phyloP scores from a whole-genome alignment of 2,888 invertebrate genomes.

The Ferdinandea cuprea region DNA sequence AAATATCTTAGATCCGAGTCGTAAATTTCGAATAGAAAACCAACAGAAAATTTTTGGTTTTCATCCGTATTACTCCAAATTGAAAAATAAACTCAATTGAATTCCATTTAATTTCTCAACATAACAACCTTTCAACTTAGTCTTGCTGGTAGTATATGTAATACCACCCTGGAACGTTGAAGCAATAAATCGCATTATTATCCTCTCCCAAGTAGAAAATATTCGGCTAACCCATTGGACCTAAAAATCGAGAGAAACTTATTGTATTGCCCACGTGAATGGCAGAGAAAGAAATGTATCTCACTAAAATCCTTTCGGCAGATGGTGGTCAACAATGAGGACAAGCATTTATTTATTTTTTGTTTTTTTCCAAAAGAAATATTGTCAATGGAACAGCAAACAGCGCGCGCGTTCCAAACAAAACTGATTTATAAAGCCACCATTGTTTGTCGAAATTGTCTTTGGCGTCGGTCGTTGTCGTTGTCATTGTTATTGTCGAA shows the following conservation, averaged over 20 bases:
- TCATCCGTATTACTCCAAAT: too few species aligned
- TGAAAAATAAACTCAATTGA: too few species aligned
- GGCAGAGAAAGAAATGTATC: not conserved
- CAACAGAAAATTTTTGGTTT: too few species aligned
- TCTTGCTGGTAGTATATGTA: not conserved
- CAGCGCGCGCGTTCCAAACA: slow-evolving; percentile 35
- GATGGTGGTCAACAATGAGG: slow-evolving; percentile 50
- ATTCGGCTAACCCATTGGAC: not conserved
- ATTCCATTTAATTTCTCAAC: not conserved
- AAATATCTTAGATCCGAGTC: too few species aligned
- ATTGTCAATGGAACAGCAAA: slow-evolving; percentile 19
- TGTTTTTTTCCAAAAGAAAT: slow-evolving; percentile 7
- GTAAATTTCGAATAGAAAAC: too few species aligned
- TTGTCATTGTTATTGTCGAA: slow-evolving; percentile 28
- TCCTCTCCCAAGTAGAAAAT: not conserved
- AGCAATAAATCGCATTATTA: slow-evolving; percentile 10
- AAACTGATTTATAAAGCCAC: slow-evolving; percentile 71
- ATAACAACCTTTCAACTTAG: not conserved
- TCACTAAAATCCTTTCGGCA: slow-evolving; percentile 27
- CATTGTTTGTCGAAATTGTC: slow-evolving; percentile 67
- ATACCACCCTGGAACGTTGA: not conserved
- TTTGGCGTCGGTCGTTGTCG: slow-evolving; percentile 20
- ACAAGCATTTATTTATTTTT: not conserved
- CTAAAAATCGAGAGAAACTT: slow-evolving; percentile 5
- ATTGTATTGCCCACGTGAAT: not conserved